phyloP scores from a whole-genome alignment of 2,113 vertebrate species.

The Tamias sibiricus region DNA sequence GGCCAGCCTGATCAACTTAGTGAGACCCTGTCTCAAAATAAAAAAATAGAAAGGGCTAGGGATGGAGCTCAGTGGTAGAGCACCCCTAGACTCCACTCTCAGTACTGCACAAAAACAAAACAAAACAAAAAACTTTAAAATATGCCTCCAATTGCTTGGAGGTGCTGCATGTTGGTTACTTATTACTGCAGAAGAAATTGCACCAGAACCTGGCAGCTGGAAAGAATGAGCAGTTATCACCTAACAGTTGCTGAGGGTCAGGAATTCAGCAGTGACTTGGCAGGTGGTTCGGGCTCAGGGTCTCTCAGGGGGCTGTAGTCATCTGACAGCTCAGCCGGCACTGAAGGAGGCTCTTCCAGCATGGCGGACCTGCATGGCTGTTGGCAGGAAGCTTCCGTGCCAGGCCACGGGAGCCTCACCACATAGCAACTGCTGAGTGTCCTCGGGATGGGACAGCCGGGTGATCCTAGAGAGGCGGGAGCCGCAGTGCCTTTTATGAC shows the following conservation, averaged over 20 bases:
- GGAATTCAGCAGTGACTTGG: neutral
- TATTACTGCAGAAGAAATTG: neutral
- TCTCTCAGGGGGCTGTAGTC: neutral
- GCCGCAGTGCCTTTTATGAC: neutral
- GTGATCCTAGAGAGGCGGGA: neutral
- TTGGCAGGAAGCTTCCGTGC: neutral
- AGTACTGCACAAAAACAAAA: neutral
- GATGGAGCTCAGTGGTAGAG: neutral
- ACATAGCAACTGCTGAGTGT: neutral
- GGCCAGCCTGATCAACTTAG: neutral
- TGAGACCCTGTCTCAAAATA: neutral
- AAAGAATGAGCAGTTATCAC: neutral
- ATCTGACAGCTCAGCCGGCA: neutral
- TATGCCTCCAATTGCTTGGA: neutral
- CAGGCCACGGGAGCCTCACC: neutral
- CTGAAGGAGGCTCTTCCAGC: neutral
- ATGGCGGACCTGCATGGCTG: neutral
- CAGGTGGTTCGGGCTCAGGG: neutral
- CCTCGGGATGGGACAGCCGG: neutral
- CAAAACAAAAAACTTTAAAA: neutral
- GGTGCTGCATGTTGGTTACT: neutral
- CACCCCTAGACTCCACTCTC: neutral
- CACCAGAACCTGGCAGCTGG: neutral
- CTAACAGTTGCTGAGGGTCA: neutral
- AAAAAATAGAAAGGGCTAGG: neutral